Percentiles rank a stretch among this genome's conserved stretches.
phyloP scores from a whole-genome alignment of 2,797 vertebrate species.

The Setipinna tenuifilis region DNA sequence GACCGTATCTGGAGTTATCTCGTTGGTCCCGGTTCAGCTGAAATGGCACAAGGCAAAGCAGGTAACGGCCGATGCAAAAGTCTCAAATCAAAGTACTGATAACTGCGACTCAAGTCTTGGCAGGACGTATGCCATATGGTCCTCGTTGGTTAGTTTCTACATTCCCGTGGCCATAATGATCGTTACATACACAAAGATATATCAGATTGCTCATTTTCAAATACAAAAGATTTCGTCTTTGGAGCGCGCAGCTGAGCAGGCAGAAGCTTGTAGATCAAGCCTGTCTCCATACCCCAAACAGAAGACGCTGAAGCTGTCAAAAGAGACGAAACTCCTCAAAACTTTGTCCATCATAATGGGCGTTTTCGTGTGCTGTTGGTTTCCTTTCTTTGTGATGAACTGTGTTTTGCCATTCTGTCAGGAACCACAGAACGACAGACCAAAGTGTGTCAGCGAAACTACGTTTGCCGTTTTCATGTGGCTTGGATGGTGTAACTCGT shows the following conservation, averaged over 20 bases:
- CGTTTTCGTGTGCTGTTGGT: conserved; percentile 74
- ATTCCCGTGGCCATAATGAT: conserved; percentile 74
- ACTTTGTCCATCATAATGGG: conserved; percentile 75
- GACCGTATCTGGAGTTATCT: conserved; percentile 71
- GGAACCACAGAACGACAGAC: conserved; percentile 44
- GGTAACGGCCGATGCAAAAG: conserved; percentile 64
- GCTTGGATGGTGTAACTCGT: conserved; percentile 77
- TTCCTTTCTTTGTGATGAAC: conserved; percentile 73
- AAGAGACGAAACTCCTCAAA: conserved; percentile 73
- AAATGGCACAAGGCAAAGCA: conserved; percentile 69
- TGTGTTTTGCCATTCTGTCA: conserved; percentile 70
- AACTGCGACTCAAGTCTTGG: conserved; percentile 71
- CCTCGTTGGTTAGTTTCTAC: conserved; percentile 75
- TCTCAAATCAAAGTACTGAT: conserved; percentile 51
- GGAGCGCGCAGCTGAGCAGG: conserved; percentile 71
- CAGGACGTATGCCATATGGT: conserved; percentile 72
- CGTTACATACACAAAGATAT: conserved; percentile 73
- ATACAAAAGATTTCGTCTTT: conserved; percentile 69
- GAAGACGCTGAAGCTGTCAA: conserved; percentile 62
- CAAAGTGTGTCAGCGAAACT: conserved; percentile 68
- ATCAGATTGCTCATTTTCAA: conserved; percentile 71
- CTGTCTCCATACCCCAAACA: conserved; percentile 48
- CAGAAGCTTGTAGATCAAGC: conserved; percentile 59
- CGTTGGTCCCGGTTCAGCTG: conserved; percentile 73
- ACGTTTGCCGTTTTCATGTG: conserved; percentile 74